These are phyloP conservation scores for Ciconia nigra DNA, from an alignment of 2,797 vertebrate species.

Conservation along the genomic window DNA sequence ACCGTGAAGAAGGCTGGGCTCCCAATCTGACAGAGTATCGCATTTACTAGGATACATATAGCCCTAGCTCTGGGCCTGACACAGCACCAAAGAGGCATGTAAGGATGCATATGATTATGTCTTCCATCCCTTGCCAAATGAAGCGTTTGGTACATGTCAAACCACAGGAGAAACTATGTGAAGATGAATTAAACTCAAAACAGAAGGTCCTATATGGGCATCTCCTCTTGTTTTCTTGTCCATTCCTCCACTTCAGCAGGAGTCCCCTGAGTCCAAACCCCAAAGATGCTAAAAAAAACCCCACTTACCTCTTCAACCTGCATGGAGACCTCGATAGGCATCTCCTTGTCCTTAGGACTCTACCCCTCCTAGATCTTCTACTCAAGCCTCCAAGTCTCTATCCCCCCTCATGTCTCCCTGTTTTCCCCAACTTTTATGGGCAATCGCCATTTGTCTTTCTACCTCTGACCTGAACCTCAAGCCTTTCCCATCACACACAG, in stretches of 20 bases:
- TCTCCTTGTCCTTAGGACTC: not conserved
- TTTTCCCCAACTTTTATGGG: not conserved
- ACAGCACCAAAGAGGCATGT: not conserved
- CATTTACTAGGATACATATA: not conserved
- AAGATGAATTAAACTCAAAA: not conserved
- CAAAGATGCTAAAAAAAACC: not conserved
- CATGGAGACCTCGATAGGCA: not conserved
- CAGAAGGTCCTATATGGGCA: not conserved
- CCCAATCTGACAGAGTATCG: not conserved
- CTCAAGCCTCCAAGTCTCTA: not conserved
- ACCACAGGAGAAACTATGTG: not conserved
- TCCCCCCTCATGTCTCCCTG: fast-evolving
- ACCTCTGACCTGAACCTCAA: not conserved
- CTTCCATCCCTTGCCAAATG: not conserved
- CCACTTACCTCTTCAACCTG: not conserved
- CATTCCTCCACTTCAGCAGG: not conserved
- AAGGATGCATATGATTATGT: not conserved
- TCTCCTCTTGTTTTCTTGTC: not conserved
- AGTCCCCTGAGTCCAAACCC: not conserved
- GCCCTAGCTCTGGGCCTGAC: not conserved
- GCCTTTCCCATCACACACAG: not conserved
- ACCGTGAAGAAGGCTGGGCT: not conserved
- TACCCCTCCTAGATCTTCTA: not conserved
- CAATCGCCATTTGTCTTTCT: not conserved
- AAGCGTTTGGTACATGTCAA: not conserved